Base-by-base conservation (phyloP, 64 coral and sea anemone genomes). In the Astreopora myriophthalma region DNA sequence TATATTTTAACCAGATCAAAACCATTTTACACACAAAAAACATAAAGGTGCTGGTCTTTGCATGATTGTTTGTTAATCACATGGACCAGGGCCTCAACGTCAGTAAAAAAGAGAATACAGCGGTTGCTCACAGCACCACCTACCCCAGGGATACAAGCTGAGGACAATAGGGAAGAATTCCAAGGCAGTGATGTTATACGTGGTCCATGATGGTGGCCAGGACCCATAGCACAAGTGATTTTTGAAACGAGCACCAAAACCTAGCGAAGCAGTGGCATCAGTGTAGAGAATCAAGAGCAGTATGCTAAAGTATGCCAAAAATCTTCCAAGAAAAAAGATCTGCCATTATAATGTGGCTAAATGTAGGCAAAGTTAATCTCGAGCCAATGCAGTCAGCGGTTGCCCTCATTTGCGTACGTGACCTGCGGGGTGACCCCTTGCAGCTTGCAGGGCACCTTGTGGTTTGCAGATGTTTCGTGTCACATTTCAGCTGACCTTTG, bases 131-230 rank as follows among this genome's bases (percentile, higher is more conserved):
- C 19, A 14, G 69, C 35, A 75, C 23, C 28, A 34, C 58, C 44
- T 34, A 34, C 58, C 44, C 49, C 57, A 67, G 32, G 57, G 55
- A 22, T 16, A 38, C 6, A 85, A 48, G 40, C 86, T 89, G 23
- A 57, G 75, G 49, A 91, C 71, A 69, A 89, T 89, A 17, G 87
- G 87, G 61, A 48, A 89, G 61, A 89, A 79, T 60, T 91, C 89
- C 42, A 91, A 91, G 49, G 83, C 13, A 36, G 75, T 61, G 71
- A 91, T 82, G 35, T 91, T 91, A 19, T 74, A 40, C 55, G 26
- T 60, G 29, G 29, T n/a, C 90, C 90, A 85, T 24, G 31, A n/a
- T 10, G 55, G 48, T 49, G 89, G 79, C 89, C 89, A 92, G 26
- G 22, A 19, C 20, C 89, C 89, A 73, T 85, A 92, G 34, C 77